Conservation (phyloP, 2,888 invertebrate species). For the Toxonevra muliebris region DNA sequence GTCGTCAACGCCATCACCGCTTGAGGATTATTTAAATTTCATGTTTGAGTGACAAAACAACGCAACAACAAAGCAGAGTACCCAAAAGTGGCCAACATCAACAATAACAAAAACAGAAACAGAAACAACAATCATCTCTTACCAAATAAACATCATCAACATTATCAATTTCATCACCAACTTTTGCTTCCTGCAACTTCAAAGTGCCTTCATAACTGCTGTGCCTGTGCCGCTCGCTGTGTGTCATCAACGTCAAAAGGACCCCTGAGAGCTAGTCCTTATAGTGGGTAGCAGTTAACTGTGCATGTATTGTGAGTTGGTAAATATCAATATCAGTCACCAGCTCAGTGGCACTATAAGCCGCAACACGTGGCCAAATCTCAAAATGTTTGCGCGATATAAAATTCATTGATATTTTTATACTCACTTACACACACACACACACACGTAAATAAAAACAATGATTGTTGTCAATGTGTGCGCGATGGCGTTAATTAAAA, state of each 20-base stretch:
- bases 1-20: background rate
- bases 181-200: constrained; percentile 38
- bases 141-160: constrained; percentile 33
- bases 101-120: constrained; percentile 11
- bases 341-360: constrained; percentile 45
- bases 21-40: constrained; percentile 39
- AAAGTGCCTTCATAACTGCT: constrained; percentile 38
- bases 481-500: too few species aligned
- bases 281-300: background rate
- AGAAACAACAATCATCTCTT: constrained; percentile 38
- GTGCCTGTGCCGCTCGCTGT: background rate
- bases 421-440: too few species aligned
- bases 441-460: too few species aligned
- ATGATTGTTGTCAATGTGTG: too few species aligned
- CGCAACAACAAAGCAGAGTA: background rate
- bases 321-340: constrained; percentile 34
- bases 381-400: constrained; percentile 7
- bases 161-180: constrained; percentile 23
- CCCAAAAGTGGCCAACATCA: background rate
- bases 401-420: constrained; percentile 23
- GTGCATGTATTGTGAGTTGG: constrained; percentile 3
- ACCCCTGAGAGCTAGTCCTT: background rate
- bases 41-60: constrained; percentile 39
- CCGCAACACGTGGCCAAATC: constrained; percentile 58
- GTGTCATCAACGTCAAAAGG: too few species aligned